These are phyloP conservation scores for Holcopasites calliopsidis DNA, from an alignment of 1,140 invertebrate genomes.

Conservation along the genomic window DNA sequence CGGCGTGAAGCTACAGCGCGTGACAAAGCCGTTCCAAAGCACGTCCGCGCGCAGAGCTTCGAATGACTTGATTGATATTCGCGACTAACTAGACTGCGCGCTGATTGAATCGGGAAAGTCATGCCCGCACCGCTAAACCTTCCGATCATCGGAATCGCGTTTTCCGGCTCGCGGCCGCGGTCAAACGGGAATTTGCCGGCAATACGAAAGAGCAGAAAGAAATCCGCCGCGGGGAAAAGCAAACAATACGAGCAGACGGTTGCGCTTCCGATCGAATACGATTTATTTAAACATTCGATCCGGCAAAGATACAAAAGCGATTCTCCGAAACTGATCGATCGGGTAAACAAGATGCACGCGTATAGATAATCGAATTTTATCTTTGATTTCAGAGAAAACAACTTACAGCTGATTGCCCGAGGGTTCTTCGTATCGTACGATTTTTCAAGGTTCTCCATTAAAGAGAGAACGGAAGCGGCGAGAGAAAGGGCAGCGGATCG, in stretches of 20 bases:
- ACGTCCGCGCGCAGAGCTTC: neutral
- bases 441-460: neutral
- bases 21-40: no score
- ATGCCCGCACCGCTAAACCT: neutral
- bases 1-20: no score
- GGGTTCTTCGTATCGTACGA: conserved; percentile 8
- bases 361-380: neutral
- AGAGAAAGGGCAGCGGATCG: neutral
- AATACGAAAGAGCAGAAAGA: conserved; percentile 5
- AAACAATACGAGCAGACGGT: neutral
- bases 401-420: no score
- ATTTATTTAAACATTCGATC: conserved; percentile 1
- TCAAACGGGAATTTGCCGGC: conserved; percentile 4
- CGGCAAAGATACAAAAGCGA: neutral
- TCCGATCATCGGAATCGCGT: conserved; percentile 24
- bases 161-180: conserved; percentile 28
- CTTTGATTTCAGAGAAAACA: neutral
- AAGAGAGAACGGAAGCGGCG: neutral
- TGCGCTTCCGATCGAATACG: neutral
- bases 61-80: neutral
- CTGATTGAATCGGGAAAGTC: neutral
- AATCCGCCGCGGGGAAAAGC: neutral
- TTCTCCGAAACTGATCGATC: neutral
- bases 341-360: neutral
- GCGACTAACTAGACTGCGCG: neutral